A percentile compares a stretch with the other conserved stretches of the same genome.
Conservation (phyloP, 2,888 invertebrate genomes). For the Biston stratarius region DNA sequence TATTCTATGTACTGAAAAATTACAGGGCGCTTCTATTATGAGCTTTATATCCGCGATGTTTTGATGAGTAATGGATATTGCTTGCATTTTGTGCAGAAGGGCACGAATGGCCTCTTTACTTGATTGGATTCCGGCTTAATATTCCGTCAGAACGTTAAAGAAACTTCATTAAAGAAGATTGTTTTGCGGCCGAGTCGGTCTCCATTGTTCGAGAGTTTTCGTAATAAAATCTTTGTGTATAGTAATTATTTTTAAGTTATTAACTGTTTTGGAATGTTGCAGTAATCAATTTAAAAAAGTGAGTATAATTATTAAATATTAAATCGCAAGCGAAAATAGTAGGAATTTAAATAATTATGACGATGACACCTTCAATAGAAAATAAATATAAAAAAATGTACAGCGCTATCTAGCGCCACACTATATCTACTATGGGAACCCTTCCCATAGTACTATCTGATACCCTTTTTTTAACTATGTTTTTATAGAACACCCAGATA, state of each 20-base stretch:
- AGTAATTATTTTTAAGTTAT: conserved; percentile 1
- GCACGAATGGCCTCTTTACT: conserved; percentile 60
- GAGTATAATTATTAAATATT: too few species aligned
- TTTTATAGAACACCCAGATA: too few species aligned
- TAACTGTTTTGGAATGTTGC: neutral
- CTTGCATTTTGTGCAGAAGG: conserved; percentile 55
- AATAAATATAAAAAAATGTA: too few species aligned
- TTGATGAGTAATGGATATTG: conserved; percentile 63
- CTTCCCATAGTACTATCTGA: too few species aligned
- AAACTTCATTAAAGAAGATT: conserved; percentile 31
- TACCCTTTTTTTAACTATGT: too few species aligned
- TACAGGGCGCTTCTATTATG: neutral
- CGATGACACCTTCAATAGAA: neutral
- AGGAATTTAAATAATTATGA: neutral
- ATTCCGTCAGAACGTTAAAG: conserved; percentile 34
- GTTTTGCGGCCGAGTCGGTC: conserved; percentile 22
- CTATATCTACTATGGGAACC: too few species aligned
- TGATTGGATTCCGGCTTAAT: conserved; percentile 59
- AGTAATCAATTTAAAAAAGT: neutral
- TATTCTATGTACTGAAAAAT: too few species aligned
- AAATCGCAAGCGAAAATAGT: too few species aligned
- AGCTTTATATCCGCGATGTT: conserved; percentile 42
- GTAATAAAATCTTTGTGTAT: conserved; percentile 3
- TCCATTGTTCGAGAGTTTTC: conserved; percentile 13
- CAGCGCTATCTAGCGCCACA: too few species aligned